Evolutionary conservation across 35 echinoderm and acorn worm species (phyloP), one percentile per base, ranked within the genome.

Genomic region (Lytechinus variegatus): DNA sequence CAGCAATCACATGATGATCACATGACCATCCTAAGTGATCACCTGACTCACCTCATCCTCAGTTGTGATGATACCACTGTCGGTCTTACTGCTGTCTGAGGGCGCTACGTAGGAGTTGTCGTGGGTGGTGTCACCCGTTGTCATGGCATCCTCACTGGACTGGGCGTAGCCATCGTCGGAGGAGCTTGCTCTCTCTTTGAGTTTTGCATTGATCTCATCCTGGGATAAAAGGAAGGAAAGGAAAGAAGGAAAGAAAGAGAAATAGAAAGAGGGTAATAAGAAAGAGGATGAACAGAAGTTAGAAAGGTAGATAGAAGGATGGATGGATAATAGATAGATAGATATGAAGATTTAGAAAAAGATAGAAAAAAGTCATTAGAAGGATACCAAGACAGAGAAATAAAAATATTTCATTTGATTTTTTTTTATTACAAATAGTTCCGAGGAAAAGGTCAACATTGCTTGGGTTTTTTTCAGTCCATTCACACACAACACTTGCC

Each of bases 41-140:
- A 93, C 92, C 4, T 56, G 55, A 96, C 95, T 58, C 57, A 96
- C 95, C 95, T 96, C 95, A 14, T 95, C 95, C 57, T 96, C 95
- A 19, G 54, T 92, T 27, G 87, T 96, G 54, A 96, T 96, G 52
- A 54, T 71, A 52, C 56, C 95, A 92, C 95, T 96, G 54, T 96
- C 56, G 52, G 87, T 96, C 95, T 96, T 96, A 27, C 91, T 91
- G 89, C 95, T 96, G 95, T 66, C 89, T 52, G 87, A 92, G 89
- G 95, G 55, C 54, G 95, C 58, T 19, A 86, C 56, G 6, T 96
- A 56, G 3, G 56, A 61, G 89, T 55, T 71, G 95, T 89, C 61
- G n/a, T 92, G 87, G 87, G 89, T 92, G 95, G 57, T 61, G 54
- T 92, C 95, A 52, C 91, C 54, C 12, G 87, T 52, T 44, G 55